Conservation (phyloP, 2,797 vertebrate genomes). For the Zenarchopterus dispar region DNA sequence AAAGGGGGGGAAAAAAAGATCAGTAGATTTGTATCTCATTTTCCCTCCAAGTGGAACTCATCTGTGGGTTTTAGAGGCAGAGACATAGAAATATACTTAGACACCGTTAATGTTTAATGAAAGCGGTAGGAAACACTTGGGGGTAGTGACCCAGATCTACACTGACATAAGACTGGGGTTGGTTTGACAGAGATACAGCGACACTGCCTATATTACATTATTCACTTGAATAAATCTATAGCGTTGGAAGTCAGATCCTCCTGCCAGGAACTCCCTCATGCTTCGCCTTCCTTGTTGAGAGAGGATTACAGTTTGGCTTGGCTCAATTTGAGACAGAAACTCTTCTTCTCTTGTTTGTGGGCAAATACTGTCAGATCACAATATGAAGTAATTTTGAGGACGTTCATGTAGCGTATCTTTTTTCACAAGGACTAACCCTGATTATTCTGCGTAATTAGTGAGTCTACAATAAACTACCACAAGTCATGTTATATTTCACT, state of each 20-base stretch:
- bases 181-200: constrained; percentile 66
- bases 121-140: constrained; percentile 66
- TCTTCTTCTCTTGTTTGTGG: neutral
- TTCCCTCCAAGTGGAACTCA: constrained; percentile 52
- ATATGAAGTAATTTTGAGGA: neutral
- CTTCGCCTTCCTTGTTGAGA: neutral
- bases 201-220: constrained; percentile 65
- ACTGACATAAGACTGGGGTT: constrained; percentile 57
- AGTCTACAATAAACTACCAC: too few species aligned
- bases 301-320: constrained; percentile 1
- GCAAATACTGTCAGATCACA: neutral
- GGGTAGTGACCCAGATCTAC: constrained; percentile 81
- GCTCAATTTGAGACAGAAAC: constrained; percentile 2
- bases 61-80: constrained; percentile 56
- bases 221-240: constrained; percentile 59
- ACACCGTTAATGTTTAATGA: constrained; percentile 81
- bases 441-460: neutral
- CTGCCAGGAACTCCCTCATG: constrained; percentile 29
- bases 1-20: constrained; percentile 28
- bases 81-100: constrained; percentile 83
- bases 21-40: constrained; percentile 35
- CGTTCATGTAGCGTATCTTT: neutral
- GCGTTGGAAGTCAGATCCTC: constrained; percentile 13
- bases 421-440: neutral
- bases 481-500: too few species aligned